Conservation (phyloP, 2,888 invertebrate species). For the Rambutsinella grinnellia region DNA sequence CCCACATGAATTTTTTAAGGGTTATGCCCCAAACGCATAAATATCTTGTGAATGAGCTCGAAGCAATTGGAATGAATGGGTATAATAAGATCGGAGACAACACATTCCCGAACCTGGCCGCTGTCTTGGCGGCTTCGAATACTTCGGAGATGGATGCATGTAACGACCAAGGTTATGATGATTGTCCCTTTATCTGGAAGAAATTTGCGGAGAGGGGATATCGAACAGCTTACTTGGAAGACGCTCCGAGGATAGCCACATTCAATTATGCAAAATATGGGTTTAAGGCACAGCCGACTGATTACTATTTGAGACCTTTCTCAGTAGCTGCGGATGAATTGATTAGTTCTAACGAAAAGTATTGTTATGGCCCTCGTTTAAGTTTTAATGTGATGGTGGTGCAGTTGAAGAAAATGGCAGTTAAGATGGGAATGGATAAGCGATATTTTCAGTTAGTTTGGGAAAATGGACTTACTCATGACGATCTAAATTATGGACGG, state of each 20-base stretch:
- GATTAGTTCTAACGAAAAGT: conserved; percentile 77
- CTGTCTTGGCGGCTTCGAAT: conserved; percentile 81
- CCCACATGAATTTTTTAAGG: conserved; percentile 85
- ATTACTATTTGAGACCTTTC: conserved; percentile 85
- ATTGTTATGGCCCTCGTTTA: conserved; percentile 72
- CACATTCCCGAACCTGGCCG: conserved; percentile 86
- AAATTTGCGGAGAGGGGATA: conserved; percentile 80
- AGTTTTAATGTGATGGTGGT: conserved; percentile 80
- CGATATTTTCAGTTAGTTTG: conserved; percentile 87
- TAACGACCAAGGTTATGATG: conserved; percentile 74
- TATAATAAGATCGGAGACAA: conserved; percentile 92
- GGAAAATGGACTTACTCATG: conserved; percentile 87
- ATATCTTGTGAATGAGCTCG: conserved; percentile 74
- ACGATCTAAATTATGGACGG: conserved; percentile 83
- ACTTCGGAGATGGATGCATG: conserved; percentile 77
- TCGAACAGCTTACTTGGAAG: conserved; percentile 86
- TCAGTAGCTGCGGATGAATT: conserved; percentile 75
- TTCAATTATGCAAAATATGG: conserved; percentile 86
- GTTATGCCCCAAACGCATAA: conserved; percentile 70
- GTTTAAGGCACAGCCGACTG: conserved; percentile 83
- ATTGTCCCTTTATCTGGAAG: conserved; percentile 90
- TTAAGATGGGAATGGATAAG: conserved; percentile 71
- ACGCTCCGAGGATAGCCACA: conserved; percentile 81
- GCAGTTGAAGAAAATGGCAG: conserved; percentile 77
- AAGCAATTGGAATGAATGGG: conserved; percentile 84